phyloP scores from a whole-genome alignment of 2,797 vertebrate species.

The Pangasius djambal region DNA sequence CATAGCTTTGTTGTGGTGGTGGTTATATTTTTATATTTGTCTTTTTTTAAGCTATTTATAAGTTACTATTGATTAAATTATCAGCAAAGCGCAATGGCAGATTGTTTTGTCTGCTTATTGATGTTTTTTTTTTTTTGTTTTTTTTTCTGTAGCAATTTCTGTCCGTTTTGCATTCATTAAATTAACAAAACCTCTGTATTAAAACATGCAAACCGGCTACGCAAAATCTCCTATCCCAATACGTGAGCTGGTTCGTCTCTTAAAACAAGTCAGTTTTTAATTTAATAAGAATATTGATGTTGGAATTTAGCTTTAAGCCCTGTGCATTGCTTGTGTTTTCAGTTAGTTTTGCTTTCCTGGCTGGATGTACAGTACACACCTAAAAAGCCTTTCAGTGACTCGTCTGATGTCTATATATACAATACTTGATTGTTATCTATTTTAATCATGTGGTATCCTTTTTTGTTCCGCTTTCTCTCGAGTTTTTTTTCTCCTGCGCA shows the following conservation, averaged over 20 bases:
- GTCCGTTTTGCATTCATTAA: neutral
- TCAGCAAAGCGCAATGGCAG: neutral
- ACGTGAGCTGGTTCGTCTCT: neutral
- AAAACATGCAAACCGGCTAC: neutral
- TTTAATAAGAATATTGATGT: neutral
- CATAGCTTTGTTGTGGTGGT: neutral
- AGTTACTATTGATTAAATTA: neutral
- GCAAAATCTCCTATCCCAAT: neutral
- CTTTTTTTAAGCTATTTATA: neutral
- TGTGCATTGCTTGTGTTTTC: neutral
- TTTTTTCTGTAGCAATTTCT: neutral
- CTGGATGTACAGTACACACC: neutral
- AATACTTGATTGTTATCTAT: neutral
- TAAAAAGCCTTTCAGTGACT: neutral
- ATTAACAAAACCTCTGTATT: neutral
- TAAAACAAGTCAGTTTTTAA: neutral
- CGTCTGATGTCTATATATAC: neutral
- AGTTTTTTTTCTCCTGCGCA: constrained; percentile 8
- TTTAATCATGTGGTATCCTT: constrained; percentile 23
- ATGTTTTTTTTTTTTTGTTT: neutral
- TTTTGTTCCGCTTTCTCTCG: constrained; percentile 22
- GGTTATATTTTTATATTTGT: neutral
- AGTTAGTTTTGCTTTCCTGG: neutral
- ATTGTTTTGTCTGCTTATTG: neutral
- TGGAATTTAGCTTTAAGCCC: neutral